Base-by-base conservation (phyloP, 2,113 vertebrate genomes). In the Syngnathus floridae region DNA sequence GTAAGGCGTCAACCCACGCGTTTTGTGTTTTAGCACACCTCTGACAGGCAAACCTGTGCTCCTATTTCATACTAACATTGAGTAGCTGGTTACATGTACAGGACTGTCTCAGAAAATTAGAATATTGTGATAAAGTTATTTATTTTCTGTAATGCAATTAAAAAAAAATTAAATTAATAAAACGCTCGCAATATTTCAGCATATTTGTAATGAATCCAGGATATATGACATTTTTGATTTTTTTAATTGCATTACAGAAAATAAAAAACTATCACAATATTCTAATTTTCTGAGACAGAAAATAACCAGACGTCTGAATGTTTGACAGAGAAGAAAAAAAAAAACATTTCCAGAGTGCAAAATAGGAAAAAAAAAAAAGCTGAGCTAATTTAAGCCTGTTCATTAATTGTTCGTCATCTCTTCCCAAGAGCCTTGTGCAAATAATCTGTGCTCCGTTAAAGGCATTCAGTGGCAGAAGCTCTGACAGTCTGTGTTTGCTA, bases 1-100 rank as follows among this genome's bases (percentile, higher is more conserved):
- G 64, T 66, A 73, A 49, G 55, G 71, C 43, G 22, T 59, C 69
- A 48, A 72, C 74, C 70, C 54, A 70, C 74, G 76, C 36, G 2
- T 45, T 63, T 49, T 64, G 19, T 21, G 57, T 37, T 37, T 59
- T 38, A 5, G 35, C 57, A 13, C 57, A n/a, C 17, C 36, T 26
- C 12, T 61, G 59, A 61, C 40, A 61, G 40, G 11, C n/a, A 61
- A 64, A 82, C 76, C 67, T 78, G 74, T n/a, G 31, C 55, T 70
- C 61, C 66, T 72, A n/a, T 74, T 82, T 76, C 67, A 14, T 37
- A 17, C 26, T 43, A 5, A 21, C 58, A 61, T 56, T n/a, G n/a
- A 59, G 38, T 66, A 40, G 54, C 70, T 74, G 38, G 58, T 73
- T 74, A 8, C 66, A 73, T 31, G 43, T 21, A 31, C 26, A 31